phyloP scores from a whole-genome alignment of 2,888 invertebrate species.

The Hedychridium roseum region DNA sequence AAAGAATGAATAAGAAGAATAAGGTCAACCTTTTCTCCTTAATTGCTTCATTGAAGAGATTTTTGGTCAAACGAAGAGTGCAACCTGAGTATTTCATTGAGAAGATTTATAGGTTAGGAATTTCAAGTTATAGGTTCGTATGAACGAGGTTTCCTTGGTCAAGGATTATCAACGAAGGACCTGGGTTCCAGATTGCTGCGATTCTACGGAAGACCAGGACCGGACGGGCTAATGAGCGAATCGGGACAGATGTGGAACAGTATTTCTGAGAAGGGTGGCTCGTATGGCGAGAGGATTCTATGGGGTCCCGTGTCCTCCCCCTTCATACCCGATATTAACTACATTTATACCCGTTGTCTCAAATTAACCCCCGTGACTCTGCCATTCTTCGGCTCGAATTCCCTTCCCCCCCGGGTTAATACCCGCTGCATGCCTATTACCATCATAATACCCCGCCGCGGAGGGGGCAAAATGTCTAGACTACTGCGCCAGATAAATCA shows the following conservation, averaged over 20 bases:
- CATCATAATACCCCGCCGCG: constrained; percentile 27
- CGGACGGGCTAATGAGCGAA: constrained; percentile 32
- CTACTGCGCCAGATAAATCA: constrained; percentile 9
- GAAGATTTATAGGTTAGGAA: no score
- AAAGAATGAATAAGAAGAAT: no score
- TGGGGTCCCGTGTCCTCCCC: constrained; percentile 25
- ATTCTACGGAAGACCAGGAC: no score
- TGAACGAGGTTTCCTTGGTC: no score
- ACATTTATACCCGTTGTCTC: constrained; percentile 63
- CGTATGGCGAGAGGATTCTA: constrained; percentile 46
- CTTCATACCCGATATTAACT: constrained; percentile 60
- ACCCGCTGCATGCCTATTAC: constrained; percentile 26
- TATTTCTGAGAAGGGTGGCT: constrained; percentile 41
- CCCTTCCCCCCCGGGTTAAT: constrained; percentile 25
- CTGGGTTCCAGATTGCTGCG: no score
- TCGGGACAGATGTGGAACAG: constrained; percentile 51
- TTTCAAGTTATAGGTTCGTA: no score
- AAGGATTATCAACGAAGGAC: no score
- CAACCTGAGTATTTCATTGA: no score
- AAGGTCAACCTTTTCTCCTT: no score
- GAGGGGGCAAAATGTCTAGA: constrained; percentile 20
- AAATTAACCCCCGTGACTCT: constrained; percentile 60
- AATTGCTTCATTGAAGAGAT: no score
- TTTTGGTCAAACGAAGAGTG: no score
- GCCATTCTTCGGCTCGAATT: constrained; percentile 41